Percentiles rank a stretch among this genome's conserved stretches.
Evolutionary conservation across 1,140 invertebrate genomes (phyloP).

Genomic region (Eulimnadia texana): DNA sequence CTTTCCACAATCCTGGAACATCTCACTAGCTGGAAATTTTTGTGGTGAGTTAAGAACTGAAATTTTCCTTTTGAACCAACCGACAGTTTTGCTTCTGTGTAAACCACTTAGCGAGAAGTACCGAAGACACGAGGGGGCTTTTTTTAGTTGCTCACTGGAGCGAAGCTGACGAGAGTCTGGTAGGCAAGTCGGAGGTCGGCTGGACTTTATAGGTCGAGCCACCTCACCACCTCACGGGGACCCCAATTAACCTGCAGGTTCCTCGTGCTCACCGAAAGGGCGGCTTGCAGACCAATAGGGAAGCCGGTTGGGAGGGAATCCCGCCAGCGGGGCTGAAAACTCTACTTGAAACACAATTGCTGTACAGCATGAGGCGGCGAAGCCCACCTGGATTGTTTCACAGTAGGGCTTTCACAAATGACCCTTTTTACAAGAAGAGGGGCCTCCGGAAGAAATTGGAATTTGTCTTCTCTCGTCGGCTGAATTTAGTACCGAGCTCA

Average conservation of each 20-base stretch:
- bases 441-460: no score
- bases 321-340: neutral
- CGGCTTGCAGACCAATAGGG: neutral
- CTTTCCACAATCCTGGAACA: conserved; percentile 5
- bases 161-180: neutral
- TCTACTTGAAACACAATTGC: neutral
- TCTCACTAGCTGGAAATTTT: no score
- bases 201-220: neutral
- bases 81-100: no score
- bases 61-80: no score
- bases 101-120: no score
- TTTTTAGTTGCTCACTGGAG: neutral
- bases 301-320: neutral
- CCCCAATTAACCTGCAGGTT: neutral
- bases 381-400: neutral
- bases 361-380: no score
- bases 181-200: neutral
- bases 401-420: no score
- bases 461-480: no score
- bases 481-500: no score
- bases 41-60: no score
- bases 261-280: neutral
- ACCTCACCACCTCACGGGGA: neutral
- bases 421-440: no score
- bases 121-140: neutral